Percentiles rank a stretch among this genome's conserved stretches.
phyloP scores from a whole-genome alignment of 2,797 vertebrate species.

The Sparus aurata region DNA sequence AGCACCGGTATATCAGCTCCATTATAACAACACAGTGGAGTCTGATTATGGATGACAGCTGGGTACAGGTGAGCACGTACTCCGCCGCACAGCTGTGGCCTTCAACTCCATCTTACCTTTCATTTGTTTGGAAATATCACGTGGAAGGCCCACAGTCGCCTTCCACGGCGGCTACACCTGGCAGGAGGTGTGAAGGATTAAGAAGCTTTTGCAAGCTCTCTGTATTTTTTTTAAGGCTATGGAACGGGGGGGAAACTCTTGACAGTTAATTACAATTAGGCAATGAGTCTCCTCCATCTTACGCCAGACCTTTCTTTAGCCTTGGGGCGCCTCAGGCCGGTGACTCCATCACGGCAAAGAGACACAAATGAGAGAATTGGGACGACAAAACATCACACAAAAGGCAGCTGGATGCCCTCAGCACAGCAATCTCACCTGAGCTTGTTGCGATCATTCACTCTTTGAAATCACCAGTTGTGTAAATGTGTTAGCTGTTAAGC shows the following conservation, averaged over 20 bases:
- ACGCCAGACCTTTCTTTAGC: conserved; percentile 50
- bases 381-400: conserved; percentile 59
- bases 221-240: conserved; percentile 20
- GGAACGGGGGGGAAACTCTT: conserved; percentile 2
- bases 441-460: conserved; percentile 51
- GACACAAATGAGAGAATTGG: conserved; percentile 68
- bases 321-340: conserved; percentile 39
- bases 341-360: conserved; percentile 62
- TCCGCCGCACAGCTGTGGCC: conserved; percentile 59
- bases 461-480: conserved; percentile 46
- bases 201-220: conserved; percentile 14
- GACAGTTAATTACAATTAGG: conserved; percentile 76
- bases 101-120: conserved; percentile 39
- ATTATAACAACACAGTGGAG: conserved; percentile 56
- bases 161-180: conserved; percentile 33
- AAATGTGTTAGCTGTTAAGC: conserved; percentile 33
- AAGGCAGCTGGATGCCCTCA: conserved; percentile 57
- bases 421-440: conserved; percentile 56
- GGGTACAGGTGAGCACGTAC: conserved; percentile 58
- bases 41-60: conserved; percentile 71
- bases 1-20: conserved; percentile 49
- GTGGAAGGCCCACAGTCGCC: conserved; percentile 10
- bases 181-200: conserved; percentile 32
- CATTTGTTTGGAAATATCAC: conserved; percentile 40
- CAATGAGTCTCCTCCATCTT: conserved; percentile 61